Conservation (phyloP, 2,113 vertebrate species). For the Etia nguti region DNA sequence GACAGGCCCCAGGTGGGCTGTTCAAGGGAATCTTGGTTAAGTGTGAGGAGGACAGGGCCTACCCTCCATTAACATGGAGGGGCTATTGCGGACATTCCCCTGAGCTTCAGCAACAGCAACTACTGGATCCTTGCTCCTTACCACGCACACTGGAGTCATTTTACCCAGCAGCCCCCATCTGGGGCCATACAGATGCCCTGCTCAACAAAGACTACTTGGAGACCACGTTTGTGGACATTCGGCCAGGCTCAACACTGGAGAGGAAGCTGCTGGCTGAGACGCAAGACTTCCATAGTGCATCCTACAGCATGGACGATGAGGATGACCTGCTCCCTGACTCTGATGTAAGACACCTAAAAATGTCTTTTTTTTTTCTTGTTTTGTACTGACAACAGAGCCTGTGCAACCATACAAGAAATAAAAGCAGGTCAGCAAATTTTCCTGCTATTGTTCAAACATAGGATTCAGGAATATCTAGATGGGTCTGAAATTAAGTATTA, state of each 20-base stretch:
- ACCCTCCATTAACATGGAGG: constrained; percentile 67
- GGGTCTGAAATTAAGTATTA: neutral
- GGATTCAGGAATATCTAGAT: neutral
- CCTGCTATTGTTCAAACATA: neutral
- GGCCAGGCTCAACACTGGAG: constrained; percentile 68
- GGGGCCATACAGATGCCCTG: constrained; percentile 67
- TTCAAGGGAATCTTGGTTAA: constrained; percentile 66
- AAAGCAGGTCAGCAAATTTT: neutral
- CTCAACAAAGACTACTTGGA: constrained; percentile 76
- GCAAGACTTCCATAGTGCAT: constrained; percentile 67
- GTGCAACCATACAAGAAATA: neutral
- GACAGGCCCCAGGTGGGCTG: constrained; percentile 20
- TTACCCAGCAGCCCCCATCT: constrained; percentile 66
- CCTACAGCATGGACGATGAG: constrained; percentile 75
- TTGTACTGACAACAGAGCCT: neutral
- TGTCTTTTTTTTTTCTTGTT: neutral
- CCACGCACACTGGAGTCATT: constrained; percentile 67
- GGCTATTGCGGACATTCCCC: constrained; percentile 60
- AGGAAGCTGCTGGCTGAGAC: constrained; percentile 71
- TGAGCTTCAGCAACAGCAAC: constrained; percentile 68
- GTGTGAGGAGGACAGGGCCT: constrained; percentile 68
- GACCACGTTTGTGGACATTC: constrained; percentile 78
- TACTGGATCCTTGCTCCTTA: constrained; percentile 73
- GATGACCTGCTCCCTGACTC: constrained; percentile 76
- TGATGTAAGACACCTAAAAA: constrained; percentile 58